phyloP scores from a whole-genome alignment of 1,140 invertebrate genomes.

The Helicoverpa zea region DNA sequence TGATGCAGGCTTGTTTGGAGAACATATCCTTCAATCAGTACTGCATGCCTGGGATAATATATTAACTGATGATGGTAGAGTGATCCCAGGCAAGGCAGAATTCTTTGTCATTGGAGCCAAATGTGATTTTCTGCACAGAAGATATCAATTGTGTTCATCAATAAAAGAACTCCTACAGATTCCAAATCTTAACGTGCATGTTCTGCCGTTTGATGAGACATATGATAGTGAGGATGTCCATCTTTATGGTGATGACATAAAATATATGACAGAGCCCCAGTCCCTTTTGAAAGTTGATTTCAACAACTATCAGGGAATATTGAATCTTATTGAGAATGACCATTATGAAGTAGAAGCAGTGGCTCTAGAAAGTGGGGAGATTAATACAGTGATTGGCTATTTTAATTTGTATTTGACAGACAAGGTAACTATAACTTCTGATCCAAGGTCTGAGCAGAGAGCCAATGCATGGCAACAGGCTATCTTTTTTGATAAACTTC shows the following conservation, averaged over 20 bases:
- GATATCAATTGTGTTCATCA: slow-evolving; percentile 72
- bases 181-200: slow-evolving; percentile 69
- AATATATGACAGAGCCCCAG: slow-evolving; percentile 88
- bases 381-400: slow-evolving; percentile 90
- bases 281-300: slow-evolving; percentile 89
- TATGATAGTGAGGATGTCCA: slow-evolving; percentile 91
- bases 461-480: slow-evolving; percentile 93
- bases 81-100: slow-evolving; percentile 89
- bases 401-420: slow-evolving; percentile 92
- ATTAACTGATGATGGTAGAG: slow-evolving; percentile 81
- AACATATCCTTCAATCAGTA: slow-evolving; percentile 90
- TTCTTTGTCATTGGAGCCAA: slow-evolving; percentile 89
- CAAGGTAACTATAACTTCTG: slow-evolving; percentile 87
- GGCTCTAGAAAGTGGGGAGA: slow-evolving; percentile 82
- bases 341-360: slow-evolving; percentile 73
- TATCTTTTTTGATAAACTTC: slow-evolving; percentile 88
- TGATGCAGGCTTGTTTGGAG: slow-evolving; percentile 93
- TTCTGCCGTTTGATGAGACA: slow-evolving; percentile 77
- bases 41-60: slow-evolving; percentile 90
- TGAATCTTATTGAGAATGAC: slow-evolving; percentile 75
- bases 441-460: slow-evolving; percentile 82
- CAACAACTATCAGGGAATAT: slow-evolving; percentile 87
- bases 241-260: slow-evolving; percentile 85
- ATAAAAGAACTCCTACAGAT: slow-evolving; percentile 81
- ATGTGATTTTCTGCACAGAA: slow-evolving; percentile 81